These are phyloP conservation scores for Clostera curtula DNA, from an alignment of 2,888 invertebrate species.

Conservation along the genomic window DNA sequence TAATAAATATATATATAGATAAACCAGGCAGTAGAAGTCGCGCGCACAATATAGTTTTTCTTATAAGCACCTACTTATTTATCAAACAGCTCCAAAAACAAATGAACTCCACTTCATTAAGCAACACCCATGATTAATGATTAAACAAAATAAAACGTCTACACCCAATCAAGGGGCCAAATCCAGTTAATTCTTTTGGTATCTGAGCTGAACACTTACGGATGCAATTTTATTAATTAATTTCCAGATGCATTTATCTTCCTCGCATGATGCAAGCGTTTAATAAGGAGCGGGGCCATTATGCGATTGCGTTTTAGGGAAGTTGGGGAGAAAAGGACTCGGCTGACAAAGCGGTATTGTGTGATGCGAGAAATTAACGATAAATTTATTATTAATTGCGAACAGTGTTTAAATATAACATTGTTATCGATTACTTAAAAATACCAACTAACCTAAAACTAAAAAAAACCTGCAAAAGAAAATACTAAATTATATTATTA, in stretches of 20 bases:
- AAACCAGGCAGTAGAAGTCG: too few relatives aligned
- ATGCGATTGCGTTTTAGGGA: conserved; percentile 47
- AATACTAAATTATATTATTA: too few relatives aligned
- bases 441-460: too few relatives aligned
- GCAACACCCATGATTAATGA: conserved; percentile 18
- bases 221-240: conserved; percentile 68
- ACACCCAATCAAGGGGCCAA: conserved; percentile 37
- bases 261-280: conserved; percentile 54
- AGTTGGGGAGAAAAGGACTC: conserved; percentile 32
- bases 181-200: conserved; percentile 29
- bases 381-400: background rate
- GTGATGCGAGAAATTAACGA: conserved; percentile 21
- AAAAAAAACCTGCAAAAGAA: too few relatives aligned
- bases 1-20: too few relatives aligned
- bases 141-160: conserved; percentile 20
- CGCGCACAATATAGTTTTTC: too few relatives aligned
- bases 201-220: conserved; percentile 35
- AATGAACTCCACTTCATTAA: conserved; percentile 25
- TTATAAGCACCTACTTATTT: too few relatives aligned
- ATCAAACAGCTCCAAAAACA: conserved; percentile 9
- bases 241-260: conserved; percentile 65
- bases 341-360: conserved; percentile 30
- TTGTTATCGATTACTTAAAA: too few relatives aligned
- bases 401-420: background rate
- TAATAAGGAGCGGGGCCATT: conserved; percentile 53